phyloP scores from a whole-genome alignment of 2,113 vertebrate species.

The Agelaius phoeniceus region DNA sequence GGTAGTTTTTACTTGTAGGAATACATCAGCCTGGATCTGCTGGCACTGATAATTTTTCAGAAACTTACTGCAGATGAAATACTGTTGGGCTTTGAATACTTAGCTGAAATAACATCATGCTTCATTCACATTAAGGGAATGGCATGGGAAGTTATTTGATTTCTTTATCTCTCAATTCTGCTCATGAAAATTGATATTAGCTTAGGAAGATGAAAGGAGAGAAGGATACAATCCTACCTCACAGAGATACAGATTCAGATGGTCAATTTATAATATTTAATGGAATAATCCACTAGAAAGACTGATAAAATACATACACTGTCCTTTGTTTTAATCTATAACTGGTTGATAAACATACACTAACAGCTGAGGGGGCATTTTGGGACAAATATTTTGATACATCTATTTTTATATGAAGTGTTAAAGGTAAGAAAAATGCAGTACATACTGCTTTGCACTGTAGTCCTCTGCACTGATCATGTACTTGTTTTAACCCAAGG shows the following conservation, averaged over 20 bases:
- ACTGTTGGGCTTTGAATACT: not conserved
- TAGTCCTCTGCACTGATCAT: not conserved
- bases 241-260: not conserved
- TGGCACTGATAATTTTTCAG: not conserved
- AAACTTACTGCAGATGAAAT: not conserved
- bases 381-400: not conserved
- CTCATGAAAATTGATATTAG: not conserved
- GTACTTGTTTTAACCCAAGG: not conserved
- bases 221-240: not conserved
- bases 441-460: not conserved
- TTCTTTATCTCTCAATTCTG: not conserved
- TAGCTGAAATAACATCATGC: not conserved
- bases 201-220: not conserved
- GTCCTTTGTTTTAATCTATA: not conserved
- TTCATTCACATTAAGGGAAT: not conserved
- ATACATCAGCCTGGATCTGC: not conserved
- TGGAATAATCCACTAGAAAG: not conserved
- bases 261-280: not conserved
- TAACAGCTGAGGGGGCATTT: not conserved
- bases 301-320: not conserved
- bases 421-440: not conserved
- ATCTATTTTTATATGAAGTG: not conserved
- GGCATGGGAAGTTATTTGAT: not conserved
- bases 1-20: not conserved
- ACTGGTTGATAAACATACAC: not conserved